Conservation (phyloP, 2,113 vertebrate genomes). For the Cephalophus harveyi region DNA sequence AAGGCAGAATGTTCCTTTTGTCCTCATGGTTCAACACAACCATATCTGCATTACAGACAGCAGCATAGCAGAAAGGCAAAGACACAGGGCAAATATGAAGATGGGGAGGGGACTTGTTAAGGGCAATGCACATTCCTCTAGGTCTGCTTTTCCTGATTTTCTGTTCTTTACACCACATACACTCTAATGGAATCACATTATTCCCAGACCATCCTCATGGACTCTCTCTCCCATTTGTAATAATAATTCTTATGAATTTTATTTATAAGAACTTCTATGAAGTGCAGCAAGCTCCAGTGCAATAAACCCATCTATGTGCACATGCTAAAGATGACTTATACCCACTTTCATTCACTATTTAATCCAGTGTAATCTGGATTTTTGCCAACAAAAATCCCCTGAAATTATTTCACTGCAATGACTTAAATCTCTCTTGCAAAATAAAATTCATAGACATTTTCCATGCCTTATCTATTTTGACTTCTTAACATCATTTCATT, state of each 20-base stretch:
- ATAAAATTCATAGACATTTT: not conserved
- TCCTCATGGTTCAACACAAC: not conserved
- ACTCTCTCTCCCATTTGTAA: not conserved
- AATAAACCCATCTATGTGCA: not conserved
- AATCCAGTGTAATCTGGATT: not conserved
- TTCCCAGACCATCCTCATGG: not conserved
- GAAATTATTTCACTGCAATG: not conserved
- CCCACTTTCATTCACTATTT: not conserved
- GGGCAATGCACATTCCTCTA: not conserved
- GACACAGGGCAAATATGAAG: not conserved
- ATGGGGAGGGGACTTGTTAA: no score
- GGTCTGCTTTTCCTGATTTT: not conserved
- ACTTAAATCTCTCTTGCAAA: not conserved
- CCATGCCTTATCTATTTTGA: not conserved
- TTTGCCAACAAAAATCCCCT: not conserved
- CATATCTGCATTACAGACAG: not conserved
- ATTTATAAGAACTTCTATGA: not conserved
- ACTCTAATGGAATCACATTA: not conserved
- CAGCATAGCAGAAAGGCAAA: not conserved
- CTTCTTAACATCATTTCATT: not conserved
- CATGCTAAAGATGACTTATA: not conserved
- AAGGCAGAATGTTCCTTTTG: not conserved
- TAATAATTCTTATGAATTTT: not conserved
- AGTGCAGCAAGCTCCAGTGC: not conserved
- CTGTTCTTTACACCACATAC: not conserved